These are phyloP conservation scores for Ceyx margarethae DNA, from an alignment of 2,113 vertebrate species.

Conservation along the genomic window DNA sequence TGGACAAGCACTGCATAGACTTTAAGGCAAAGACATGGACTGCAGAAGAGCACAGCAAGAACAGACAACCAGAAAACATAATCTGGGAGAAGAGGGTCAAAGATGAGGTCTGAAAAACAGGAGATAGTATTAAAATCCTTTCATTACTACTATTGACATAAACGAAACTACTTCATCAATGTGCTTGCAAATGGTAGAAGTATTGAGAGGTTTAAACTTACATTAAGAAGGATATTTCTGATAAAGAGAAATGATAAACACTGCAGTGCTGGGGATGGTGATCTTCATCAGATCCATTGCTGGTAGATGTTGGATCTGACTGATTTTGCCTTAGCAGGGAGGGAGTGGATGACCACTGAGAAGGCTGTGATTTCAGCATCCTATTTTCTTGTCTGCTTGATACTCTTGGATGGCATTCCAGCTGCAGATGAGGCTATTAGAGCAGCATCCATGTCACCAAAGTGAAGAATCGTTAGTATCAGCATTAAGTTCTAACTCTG, in stretches of 20 bases:
- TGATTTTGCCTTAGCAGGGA: neutral
- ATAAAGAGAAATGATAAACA: neutral
- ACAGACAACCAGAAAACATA: neutral
- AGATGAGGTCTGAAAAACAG: neutral
- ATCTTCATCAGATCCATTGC: neutral
- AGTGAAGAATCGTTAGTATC: neutral
- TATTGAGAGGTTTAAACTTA: neutral
- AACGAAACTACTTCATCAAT: neutral
- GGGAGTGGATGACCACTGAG: neutral
- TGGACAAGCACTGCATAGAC: neutral
- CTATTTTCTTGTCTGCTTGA: neutral
- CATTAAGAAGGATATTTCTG: neutral
- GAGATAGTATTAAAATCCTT: neutral
- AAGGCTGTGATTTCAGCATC: neutral
- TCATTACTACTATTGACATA: neutral
- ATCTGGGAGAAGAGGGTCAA: neutral
- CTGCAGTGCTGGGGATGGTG: neutral
- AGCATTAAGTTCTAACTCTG: neutral
- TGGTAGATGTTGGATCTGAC: neutral
- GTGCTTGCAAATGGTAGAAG: neutral
- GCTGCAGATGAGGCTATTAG: neutral
- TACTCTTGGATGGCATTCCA: neutral
- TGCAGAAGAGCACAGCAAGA: neutral
- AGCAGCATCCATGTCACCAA: neutral
- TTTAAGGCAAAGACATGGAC: neutral